Percentiles rank a stretch among this genome's conserved stretches.
phyloP scores from a whole-genome alignment of 2,113 vertebrate species.

The Pteropus alecto region DNA sequence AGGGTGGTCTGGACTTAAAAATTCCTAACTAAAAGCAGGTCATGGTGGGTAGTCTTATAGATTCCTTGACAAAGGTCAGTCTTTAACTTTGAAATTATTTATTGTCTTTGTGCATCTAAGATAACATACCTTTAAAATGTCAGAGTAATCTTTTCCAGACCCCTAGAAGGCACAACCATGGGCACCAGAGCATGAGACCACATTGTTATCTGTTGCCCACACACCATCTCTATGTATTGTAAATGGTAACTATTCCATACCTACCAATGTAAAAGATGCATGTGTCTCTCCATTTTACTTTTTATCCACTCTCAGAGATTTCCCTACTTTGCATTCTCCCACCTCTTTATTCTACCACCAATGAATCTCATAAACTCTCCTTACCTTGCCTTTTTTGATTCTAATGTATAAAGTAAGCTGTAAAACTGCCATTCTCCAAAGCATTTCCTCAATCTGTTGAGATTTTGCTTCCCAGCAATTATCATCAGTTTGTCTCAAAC shows the following conservation, averaged over 20 bases:
- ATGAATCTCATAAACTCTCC: not conserved
- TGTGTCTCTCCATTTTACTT: not conserved
- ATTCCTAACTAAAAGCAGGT: too few relatives aligned
- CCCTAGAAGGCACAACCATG: not conserved
- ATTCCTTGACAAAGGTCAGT: too few relatives aligned
- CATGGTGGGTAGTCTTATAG: too few relatives aligned
- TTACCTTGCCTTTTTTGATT: too few relatives aligned
- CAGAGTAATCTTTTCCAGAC: too few relatives aligned
- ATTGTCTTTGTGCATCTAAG: too few relatives aligned
- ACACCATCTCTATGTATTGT: not conserved
- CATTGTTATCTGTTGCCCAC: not conserved
- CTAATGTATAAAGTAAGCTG: too few relatives aligned
- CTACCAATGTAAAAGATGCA: too few relatives aligned
- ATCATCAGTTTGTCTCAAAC: not conserved
- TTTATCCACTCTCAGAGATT: not conserved
- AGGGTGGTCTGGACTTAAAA: too few relatives aligned
- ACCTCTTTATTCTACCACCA: not conserved
- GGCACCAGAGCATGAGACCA: not conserved
- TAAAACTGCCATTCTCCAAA: too few relatives aligned
- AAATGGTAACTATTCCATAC: not conserved
- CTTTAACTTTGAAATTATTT: too few relatives aligned
- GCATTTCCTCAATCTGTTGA: not conserved
- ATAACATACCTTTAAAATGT: too few relatives aligned
- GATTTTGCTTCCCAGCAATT: not conserved
- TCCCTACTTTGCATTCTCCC: not conserved